Evolutionary conservation across 2,113 vertebrate species (phyloP).

Genomic region (Ictidomys tridecemlineatus): DNA sequence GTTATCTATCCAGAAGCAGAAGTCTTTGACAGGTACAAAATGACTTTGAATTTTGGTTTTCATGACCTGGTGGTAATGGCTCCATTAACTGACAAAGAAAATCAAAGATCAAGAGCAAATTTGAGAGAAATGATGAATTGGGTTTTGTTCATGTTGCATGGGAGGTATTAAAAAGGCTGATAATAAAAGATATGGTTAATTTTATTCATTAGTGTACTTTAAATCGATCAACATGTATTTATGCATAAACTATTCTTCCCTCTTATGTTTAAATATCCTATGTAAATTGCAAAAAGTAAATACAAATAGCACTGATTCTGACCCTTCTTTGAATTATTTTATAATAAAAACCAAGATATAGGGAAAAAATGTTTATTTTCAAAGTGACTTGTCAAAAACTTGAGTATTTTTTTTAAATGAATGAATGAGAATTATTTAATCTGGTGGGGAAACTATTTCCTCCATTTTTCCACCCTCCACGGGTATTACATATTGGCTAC

Average conservation of each 20-base stretch:
- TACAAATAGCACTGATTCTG: background rate
- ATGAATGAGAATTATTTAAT: background rate
- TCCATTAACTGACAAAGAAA: background rate
- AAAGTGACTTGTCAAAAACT: background rate
- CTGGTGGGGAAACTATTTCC: background rate
- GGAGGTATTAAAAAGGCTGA: background rate
- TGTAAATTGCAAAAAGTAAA: background rate
- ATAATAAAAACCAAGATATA: background rate
- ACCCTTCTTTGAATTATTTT: constrained; percentile 6
- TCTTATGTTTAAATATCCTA: constrained; percentile 13
- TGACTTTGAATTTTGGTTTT: background rate
- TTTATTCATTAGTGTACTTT: background rate
- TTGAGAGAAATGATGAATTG: background rate
- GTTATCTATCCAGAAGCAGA: background rate
- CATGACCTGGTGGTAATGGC: background rate
- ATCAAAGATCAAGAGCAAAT: background rate
- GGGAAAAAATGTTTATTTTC: background rate
- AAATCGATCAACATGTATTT: background rate
- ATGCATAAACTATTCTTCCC: background rate
- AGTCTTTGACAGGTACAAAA: background rate
- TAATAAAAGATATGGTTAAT: background rate
- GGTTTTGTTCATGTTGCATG: background rate
- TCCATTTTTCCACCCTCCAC: background rate
- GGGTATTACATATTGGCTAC: background rate
- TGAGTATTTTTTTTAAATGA: background rate